Conservation (phyloP, 2,113 vertebrate species). For the Dolichotis patagonum region DNA sequence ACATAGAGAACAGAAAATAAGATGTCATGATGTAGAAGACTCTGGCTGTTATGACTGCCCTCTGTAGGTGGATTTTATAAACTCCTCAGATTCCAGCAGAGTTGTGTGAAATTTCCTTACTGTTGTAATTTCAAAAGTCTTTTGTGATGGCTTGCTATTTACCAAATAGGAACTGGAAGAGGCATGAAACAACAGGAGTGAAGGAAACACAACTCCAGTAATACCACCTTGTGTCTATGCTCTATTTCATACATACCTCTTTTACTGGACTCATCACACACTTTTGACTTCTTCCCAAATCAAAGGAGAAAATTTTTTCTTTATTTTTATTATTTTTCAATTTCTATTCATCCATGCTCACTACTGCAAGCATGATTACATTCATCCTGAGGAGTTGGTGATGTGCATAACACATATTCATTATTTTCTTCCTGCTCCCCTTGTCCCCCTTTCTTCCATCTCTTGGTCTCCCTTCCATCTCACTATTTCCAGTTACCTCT, state of each 20-base stretch:
- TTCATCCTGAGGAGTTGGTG: not conserved
- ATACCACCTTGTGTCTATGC: not conserved
- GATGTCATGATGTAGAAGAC: not conserved
- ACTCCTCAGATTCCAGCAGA: not conserved
- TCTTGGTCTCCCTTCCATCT: not conserved
- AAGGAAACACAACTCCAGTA: not conserved
- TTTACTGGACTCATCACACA: not conserved
- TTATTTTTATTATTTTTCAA: not conserved
- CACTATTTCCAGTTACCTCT: not conserved
- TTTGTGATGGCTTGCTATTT: not conserved
- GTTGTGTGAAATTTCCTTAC: not conserved
- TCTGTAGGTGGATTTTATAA: not conserved
- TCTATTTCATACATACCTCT: not conserved
- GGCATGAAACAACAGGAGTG: not conserved
- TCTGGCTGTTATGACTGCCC: not conserved
- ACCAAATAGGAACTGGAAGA: not conserved
- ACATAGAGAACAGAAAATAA: not conserved
- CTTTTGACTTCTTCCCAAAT: not conserved
- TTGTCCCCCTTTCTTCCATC: not conserved
- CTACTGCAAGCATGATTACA: not conserved
- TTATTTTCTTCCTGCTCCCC: not conserved
- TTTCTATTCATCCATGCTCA: not conserved
- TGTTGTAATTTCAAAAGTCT: not conserved
- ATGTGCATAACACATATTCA: not conserved
- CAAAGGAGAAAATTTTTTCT: slow-evolving; percentile 4